These are phyloP conservation scores for Hecatera dysodea DNA, from an alignment of 2,888 invertebrate species.

Conservation along the genomic window DNA sequence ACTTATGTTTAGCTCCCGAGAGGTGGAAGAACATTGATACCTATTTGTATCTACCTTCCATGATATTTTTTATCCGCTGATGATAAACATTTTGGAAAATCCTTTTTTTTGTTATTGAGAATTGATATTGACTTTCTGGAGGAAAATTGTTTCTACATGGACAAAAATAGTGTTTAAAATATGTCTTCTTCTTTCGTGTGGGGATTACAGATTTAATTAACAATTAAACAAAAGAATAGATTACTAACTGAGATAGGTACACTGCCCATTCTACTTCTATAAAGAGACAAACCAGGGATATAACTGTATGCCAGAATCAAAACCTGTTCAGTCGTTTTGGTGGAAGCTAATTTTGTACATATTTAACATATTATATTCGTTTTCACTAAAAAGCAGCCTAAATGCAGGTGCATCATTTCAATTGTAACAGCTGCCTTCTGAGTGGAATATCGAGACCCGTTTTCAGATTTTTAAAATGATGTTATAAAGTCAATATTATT, in stretches of 20 bases:
- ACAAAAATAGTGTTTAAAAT: no score
- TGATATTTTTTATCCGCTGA: no score
- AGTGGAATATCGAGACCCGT: not conserved
- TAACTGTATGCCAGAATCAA: not conserved
- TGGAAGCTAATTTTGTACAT: not conserved
- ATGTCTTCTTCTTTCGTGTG: no score
- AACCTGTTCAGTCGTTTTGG: not conserved
- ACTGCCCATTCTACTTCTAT: not conserved
- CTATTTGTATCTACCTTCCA: no score
- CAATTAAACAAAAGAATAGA: not conserved
- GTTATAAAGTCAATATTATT: not conserved
- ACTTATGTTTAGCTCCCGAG: no score
- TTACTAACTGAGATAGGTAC: not conserved
- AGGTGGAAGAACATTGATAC: no score
- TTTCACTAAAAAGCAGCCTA: not conserved
- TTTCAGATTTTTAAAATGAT: not conserved
- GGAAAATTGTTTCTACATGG: no score
- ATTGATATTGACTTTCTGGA: no score
- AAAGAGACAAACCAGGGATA: not conserved
- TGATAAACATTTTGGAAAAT: no score
- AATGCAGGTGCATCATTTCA: slow-evolving; percentile 3
- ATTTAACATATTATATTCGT: slow-evolving; percentile 3
- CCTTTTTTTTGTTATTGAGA: no score
- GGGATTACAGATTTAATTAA: no score
- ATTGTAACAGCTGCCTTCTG: not conserved